Percentiles rank a stretch among this genome's conserved stretches.
Evolutionary conservation across 1,140 invertebrate species (phyloP).

Genomic region (Arion vulgaris): DNA sequence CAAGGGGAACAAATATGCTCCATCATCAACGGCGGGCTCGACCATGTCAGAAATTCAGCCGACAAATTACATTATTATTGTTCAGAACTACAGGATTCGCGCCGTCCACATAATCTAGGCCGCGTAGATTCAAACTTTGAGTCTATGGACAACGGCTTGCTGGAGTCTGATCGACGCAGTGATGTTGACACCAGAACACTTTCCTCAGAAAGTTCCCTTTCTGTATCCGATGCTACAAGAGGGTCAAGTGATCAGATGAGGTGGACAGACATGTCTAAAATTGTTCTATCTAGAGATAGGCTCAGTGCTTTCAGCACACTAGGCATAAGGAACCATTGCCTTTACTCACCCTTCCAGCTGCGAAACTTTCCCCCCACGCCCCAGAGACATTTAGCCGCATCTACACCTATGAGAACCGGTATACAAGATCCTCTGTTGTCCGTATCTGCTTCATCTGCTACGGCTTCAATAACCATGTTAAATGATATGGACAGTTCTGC

Average conservation of each 20-base stretch:
- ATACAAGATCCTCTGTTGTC: neutral
- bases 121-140: neutral
- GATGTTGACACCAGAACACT: neutral
- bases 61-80: conserved; percentile 2
- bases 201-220: neutral
- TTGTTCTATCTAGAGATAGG: neutral
- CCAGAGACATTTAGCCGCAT: neutral
- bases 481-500: neutral
- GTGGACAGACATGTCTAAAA: conserved; percentile 17
- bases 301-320: conserved; percentile 26
- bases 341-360: conserved; percentile 8
- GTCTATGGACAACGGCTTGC: neutral
- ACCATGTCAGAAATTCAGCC: neutral
- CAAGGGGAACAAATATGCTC: neutral
- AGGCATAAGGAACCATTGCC: neutral
- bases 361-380: neutral
- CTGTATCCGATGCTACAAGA: neutral
- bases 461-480: neutral
- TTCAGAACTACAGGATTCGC: neutral
- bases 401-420: conserved; percentile 4
- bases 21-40: neutral
- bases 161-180: neutral
- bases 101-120: neutral
- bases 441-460: neutral
- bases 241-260: neutral